Percentiles rank a stretch among this genome's conserved stretches.
Conservation (phyloP, 2,888 invertebrate species). For the Thecocarcelia acutangulata region DNA sequence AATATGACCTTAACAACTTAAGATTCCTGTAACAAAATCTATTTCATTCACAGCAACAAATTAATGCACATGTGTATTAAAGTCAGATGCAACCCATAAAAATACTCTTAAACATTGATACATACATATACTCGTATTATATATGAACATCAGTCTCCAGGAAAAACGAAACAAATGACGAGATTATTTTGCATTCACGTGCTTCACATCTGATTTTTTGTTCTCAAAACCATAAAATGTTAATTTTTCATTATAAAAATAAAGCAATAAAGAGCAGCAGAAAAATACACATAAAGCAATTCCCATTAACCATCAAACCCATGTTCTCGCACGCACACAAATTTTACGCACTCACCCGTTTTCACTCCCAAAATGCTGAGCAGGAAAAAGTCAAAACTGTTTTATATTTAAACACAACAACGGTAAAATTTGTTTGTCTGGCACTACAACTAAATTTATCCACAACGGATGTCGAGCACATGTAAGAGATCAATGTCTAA, state of each 20-base stretch:
- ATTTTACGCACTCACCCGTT: not conserved
- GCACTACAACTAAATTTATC: slow-evolving; percentile 65
- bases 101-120: not conserved
- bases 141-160: not conserved
- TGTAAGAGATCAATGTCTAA: slow-evolving; percentile 71
- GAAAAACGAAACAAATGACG: slow-evolving; percentile 1
- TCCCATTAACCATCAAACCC: slow-evolving; percentile 31
- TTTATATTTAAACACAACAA: slow-evolving; percentile 31
- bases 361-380: slow-evolving; percentile 21
- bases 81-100: no score
- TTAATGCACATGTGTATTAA: no score
- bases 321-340: slow-evolving; percentile 9
- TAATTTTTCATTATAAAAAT: slow-evolving; percentile 57
- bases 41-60: no score
- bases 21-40: no score
- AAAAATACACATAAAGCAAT: slow-evolving; percentile 25
- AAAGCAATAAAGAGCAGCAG: slow-evolving; percentile 15
- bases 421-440: slow-evolving; percentile 38
- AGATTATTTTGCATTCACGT: slow-evolving; percentile 60
- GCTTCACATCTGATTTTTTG: slow-evolving; percentile 11
- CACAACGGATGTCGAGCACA: slow-evolving; percentile 72
- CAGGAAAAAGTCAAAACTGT: slow-evolving; percentile 18
- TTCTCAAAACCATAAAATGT: slow-evolving; percentile 61
- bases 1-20: no score
- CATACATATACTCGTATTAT: not conserved